Conservation (phyloP, 2,888 invertebrate species). For the Agriopis leucophaearia region DNA sequence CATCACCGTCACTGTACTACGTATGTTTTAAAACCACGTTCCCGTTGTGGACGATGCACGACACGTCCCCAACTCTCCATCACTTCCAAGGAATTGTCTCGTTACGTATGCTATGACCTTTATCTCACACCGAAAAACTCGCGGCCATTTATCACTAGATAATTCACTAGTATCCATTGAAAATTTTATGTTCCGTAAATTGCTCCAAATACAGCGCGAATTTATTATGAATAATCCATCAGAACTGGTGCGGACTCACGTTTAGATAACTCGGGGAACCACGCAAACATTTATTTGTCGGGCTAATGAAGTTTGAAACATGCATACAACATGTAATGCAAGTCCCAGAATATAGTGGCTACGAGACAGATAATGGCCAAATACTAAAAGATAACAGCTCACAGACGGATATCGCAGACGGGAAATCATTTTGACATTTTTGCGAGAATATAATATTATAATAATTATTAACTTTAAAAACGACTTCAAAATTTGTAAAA, state of each 20-base stretch:
- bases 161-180: slow-evolving; percentile 34
- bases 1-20: no score
- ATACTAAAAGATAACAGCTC: no score
- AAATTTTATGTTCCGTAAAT: slow-evolving; percentile 43
- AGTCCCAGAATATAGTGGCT: background rate
- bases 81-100: no score
- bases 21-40: no score
- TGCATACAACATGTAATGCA: background rate
- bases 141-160: slow-evolving; percentile 25
- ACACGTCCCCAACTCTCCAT: no score
- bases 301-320: background rate
- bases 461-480: no score
- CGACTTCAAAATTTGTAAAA: no score
- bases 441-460: no score
- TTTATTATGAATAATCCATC: slow-evolving; percentile 28
- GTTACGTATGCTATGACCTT: no score
- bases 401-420: no score
- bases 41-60: no score
- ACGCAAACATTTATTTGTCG: background rate
- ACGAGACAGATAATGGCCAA: background rate
- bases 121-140: slow-evolving; percentile 1
- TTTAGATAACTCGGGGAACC: slow-evolving; percentile 3
- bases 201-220: slow-evolving; percentile 29
- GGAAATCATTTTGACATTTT: no score
- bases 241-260: slow-evolving; percentile 2